These are phyloP conservation scores for Lasioglossum villosulum DNA, from an alignment of 2,888 invertebrate genomes.

Conservation along the genomic window DNA sequence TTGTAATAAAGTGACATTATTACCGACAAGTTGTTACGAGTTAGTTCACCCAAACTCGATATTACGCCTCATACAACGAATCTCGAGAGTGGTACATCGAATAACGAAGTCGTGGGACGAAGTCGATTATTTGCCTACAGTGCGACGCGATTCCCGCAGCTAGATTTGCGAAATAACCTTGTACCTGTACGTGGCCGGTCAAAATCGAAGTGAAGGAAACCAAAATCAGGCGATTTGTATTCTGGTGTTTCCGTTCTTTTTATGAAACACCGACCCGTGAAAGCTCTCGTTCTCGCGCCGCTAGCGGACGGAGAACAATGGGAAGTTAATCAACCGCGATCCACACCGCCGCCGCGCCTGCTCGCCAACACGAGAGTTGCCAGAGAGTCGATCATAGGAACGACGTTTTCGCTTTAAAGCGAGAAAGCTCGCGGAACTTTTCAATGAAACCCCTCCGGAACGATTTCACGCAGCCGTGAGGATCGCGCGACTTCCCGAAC, in stretches of 20 bases:
- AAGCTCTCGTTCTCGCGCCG: conserved; percentile 35
- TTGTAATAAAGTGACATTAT: too few relatives aligned
- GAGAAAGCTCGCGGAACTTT: conserved; percentile 43
- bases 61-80: not conserved
- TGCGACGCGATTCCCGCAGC: not conserved
- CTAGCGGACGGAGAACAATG: conserved; percentile 32
- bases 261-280: conserved; percentile 42
- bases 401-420: conserved; percentile 56
- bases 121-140: not conserved
- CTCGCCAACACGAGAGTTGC: not conserved
- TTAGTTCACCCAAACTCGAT: too few relatives aligned
- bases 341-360: not conserved
- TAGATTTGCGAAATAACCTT: conserved; percentile 18
- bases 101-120: not conserved
- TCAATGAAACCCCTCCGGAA: conserved; percentile 32
- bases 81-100: not conserved
- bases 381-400: conserved; percentile 14
- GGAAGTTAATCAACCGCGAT: conserved; percentile 42
- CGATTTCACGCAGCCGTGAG: conserved; percentile 18
- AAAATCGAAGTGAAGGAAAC: conserved; percentile 35
- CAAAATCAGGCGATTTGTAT: conserved; percentile 53
- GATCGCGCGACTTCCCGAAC: conserved; percentile 20
- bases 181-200: conserved; percentile 21
- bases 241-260: conserved; percentile 39
- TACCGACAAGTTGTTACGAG: too few relatives aligned